Base-by-base conservation (phyloP, 2,888 invertebrate species). In the Steinernema hermaphroditum region DNA sequence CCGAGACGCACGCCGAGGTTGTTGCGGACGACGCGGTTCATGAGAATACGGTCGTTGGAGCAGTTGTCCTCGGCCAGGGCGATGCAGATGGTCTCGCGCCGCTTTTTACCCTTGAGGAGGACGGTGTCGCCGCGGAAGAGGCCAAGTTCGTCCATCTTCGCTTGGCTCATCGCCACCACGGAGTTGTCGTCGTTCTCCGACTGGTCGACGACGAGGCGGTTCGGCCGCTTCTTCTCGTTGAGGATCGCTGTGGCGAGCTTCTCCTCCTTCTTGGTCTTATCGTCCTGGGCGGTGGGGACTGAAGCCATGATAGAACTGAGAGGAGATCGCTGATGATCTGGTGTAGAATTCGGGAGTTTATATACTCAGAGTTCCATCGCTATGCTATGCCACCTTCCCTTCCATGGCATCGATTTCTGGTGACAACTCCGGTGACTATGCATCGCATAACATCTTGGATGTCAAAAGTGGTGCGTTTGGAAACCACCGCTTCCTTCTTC, bases 101-200 rank as follows among this genome's bases (percentile, higher is more conserved):
- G 91, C 72, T 97, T 91, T 88, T 97, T 97, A 76, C 97, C 98
- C 88, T 97, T 98, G 72, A 98, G 89, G 24, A 97, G 90, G 0
- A 98, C 96, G 37, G 97, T 96, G 89, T 98, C 98, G 69, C 98
- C 97, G 69, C 97, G 91, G 90, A 98, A 99, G 70, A 98, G 90
- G 88, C 95, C 94, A 37, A 85, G 71, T 27, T 80, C 78, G 44
- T 83, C 82, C 76, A 85, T 83, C 62, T 85, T 80, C 16, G 77
- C 75, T 83, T 85, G 96, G 81, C 96, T 96, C 77, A 98, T 89
- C 34, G 94, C 92, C 77, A 98, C 95, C 77, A 98, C 96, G 0
- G 96, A 97, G 88, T 98, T 99, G 89, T 98, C 98, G 91, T 99
- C 98, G 85, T 89, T 96, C 83, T 93, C 92, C 41, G 96, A 94